Base-by-base conservation (phyloP, 2,113 vertebrate genomes). In the Suncus etruscus region DNA sequence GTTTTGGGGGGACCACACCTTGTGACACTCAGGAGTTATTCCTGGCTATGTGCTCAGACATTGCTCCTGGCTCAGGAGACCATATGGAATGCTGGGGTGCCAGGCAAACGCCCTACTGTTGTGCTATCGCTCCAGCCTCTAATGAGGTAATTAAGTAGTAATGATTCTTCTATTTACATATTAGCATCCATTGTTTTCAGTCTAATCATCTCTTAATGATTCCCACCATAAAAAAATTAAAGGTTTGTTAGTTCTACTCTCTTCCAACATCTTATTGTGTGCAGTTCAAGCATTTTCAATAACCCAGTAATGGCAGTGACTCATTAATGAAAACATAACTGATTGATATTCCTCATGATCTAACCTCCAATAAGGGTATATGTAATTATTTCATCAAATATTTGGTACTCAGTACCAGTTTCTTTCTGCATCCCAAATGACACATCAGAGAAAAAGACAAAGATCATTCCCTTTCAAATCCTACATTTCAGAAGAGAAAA, bases 401-500 rank as follows among this genome's bases (percentile, higher is more conserved):
- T 61, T 69, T 85, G 48, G 11, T 69, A 58, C 22, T 73, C 72
- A 80, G 65, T 54, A 16, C 8, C 39, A 51, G 39, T 39, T 51
- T 70, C 79, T 86, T 15, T n/a, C 31, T 87, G 24, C 74, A 24
- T 45, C 20, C 65, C 22, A 29, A 3, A 58, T 29, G 15, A 70
- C 10, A n/a, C 45, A 63, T 69, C 48, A 91, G 2, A 94, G 32
- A 92, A 73, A 6, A 91, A 91, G 20, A 84, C 63, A 85, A 73
- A 72, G 11, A 63, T 11, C 6, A 3, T 69, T 24, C 32, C 32
- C 14, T 83, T 39, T 14, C 29, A 11, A 8, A 22, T 12, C 11
- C 84, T 50, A 75, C 22, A 45, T 50, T 79, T 16, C n/a, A 81
- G 61, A 86, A 7, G 16, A 83, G 22, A 75, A 50, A 75, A 20